These are phyloP conservation scores for Hymenopus coronatus DNA, from an alignment of 2,888 invertebrate genomes.

Conservation along the genomic window DNA sequence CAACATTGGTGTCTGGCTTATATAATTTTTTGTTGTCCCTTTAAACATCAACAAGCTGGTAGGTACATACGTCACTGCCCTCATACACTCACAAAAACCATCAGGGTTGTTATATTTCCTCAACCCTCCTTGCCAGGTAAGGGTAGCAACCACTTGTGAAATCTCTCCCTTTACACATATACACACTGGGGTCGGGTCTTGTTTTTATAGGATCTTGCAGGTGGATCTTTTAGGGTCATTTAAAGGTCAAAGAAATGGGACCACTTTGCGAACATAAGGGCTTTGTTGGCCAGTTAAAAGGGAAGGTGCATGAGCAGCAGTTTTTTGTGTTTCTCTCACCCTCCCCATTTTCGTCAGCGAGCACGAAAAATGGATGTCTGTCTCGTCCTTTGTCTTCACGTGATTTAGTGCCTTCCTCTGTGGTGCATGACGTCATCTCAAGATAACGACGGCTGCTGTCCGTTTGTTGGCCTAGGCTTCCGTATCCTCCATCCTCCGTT, in stretches of 20 bases:
- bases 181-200: neutral
- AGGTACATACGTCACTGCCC: neutral
- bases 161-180: neutral
- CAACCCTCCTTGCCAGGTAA: neutral
- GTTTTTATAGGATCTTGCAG: constrained; percentile 8
- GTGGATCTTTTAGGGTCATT: constrained; percentile 21
- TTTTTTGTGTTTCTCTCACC: neutral
- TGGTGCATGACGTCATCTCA: neutral
- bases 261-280: constrained; percentile 20
- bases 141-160: neutral
- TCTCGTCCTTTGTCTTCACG: neutral
- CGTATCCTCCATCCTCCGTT: no score
- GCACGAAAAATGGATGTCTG: neutral
- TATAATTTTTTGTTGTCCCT: neutral
- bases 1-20: no score
- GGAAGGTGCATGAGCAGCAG: neutral
- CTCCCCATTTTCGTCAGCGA: neutral
- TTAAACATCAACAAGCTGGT: neutral
- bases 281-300: neutral
- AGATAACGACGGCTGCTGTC: neutral
- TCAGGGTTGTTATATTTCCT: neutral
- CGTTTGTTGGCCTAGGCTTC: no score
- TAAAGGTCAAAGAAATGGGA: constrained; percentile 22
- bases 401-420: neutral
- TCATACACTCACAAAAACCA: neutral